Base-by-base conservation (phyloP, 2,888 invertebrate species). In the Epiblema foenella region DNA sequence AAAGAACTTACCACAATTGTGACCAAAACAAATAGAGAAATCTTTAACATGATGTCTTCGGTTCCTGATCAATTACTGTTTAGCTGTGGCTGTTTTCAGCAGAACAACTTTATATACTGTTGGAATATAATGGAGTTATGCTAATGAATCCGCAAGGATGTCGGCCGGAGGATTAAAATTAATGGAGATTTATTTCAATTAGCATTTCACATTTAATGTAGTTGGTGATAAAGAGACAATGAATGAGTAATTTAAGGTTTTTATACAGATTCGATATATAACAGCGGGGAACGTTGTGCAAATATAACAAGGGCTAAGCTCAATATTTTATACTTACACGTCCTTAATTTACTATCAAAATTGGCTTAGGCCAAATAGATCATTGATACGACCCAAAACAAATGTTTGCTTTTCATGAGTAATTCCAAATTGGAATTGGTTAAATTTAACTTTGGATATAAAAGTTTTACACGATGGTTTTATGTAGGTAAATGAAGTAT, bases 71-170 rank as follows among this genome's bases (percentile, higher is more conserved):
- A 78, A 77, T 76, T 56, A 63, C 72, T 58, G 20, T 69, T 24
- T 24, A 1, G 29, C 37, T 69, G 59, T 74, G 68, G 17, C 18
- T 17, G 37, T 29, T 8, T 70, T 33, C 58, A 58, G 42, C 11
- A 1, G 46, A 17, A 33, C 37, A 46, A 58, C 70, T 70, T 78
- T 81, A 80, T 79, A 81, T 82, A 80, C 62, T 15, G 18, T 20
- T 67, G 29, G 57, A 51, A 59, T 39, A 78, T 67, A 78, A 81
- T 76, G 75, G 52, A 71, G 64, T 67, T 71, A 73, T 66, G 71
- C 56, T 65, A 69, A 73, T 69, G 39, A 15, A 46, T 56, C 33
- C 17, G 51, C 24, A 73, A 57, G 73, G 73, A 69, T 69, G 73
- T 54, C 73, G 29, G 37, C 1, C 56, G 49, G 57, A 71, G 49